These are phyloP conservation scores for Drosophila takahashii DNA, from an alignment of 1,140 invertebrate genomes.

Conservation along the genomic window DNA sequence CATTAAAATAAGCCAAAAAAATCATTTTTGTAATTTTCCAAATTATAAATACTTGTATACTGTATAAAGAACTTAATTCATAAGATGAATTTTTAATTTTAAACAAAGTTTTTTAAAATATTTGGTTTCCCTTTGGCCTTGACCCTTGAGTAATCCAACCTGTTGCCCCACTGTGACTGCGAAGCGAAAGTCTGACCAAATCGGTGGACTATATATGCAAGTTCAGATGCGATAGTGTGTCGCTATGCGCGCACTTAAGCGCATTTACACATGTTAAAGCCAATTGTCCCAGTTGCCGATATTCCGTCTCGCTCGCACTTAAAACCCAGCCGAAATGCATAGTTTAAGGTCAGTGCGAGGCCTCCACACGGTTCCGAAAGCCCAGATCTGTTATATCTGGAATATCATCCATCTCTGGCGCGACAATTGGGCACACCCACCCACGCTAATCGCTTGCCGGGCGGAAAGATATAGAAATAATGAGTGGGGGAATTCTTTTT, in stretches of 20 bases:
- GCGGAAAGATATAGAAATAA: not conserved
- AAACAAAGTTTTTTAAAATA: too few species aligned
- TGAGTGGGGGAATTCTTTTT: conserved; percentile 1
- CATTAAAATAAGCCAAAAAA: too few species aligned
- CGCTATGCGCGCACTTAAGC: conserved; percentile 75
- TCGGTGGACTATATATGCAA: conserved; percentile 14
- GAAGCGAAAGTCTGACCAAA: conserved; percentile 14
- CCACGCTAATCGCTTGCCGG: conserved; percentile 56
- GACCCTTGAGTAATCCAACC: not conserved
- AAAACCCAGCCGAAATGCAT: conserved; percentile 29
- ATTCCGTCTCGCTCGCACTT: conserved; percentile 6
- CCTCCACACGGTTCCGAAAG: conserved; percentile 22
- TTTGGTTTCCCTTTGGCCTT: too few species aligned
- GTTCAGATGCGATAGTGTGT: conserved; percentile 51
- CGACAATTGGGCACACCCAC: conserved; percentile 74
- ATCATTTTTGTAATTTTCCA: too few species aligned
- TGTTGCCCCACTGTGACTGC: conserved; percentile 32
- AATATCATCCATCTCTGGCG: conserved; percentile 21
- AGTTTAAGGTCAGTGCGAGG: conserved; percentile 73
- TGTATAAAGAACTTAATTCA: too few species aligned
- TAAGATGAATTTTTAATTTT: too few species aligned
- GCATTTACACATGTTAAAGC: conserved; percentile 77
- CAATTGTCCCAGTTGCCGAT: conserved; percentile 59
- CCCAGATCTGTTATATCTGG: conserved; percentile 17
- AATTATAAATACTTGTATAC: too few species aligned